These are phyloP conservation scores for Numenius arquata DNA, from an alignment of 2,113 vertebrate species.

Conservation along the genomic window DNA sequence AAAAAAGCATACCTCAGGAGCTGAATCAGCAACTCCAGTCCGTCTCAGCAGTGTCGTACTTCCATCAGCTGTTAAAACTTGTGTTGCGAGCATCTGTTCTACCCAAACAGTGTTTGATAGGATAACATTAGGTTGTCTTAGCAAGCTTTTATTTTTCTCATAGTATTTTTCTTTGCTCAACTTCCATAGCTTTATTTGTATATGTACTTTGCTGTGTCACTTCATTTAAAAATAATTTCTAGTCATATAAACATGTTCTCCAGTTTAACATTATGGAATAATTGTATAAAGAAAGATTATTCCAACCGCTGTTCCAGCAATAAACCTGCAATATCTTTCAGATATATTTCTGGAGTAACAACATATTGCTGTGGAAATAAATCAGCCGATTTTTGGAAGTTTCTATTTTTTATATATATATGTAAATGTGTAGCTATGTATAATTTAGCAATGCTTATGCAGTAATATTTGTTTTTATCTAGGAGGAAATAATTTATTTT, in stretches of 20 bases:
- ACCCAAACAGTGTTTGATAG: background rate
- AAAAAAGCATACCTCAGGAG: background rate
- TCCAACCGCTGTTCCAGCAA: background rate
- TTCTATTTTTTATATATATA: background rate
- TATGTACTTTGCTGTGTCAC: background rate
- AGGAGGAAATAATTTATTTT: conserved; percentile 1
- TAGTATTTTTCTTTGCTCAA: background rate
- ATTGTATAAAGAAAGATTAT: background rate
- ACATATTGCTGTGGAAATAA: background rate
- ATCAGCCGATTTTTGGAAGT: background rate
- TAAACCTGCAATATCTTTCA: background rate
- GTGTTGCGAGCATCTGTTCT: background rate
- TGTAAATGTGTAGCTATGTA: background rate
- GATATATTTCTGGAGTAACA: background rate
- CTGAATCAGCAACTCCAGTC: background rate
- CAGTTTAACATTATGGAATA: background rate
- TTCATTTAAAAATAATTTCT: background rate
- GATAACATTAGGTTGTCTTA: background rate
- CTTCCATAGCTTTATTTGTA: background rate
- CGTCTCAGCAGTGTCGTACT: background rate
- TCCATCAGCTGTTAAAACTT: background rate
- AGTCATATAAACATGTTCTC: background rate
- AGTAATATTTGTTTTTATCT: conserved; percentile 12
- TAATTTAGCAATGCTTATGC: background rate
- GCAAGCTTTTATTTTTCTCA: background rate